These are phyloP conservation scores for Erebia epiphron DNA, from an alignment of 2,888 invertebrate genomes.

Conservation along the genomic window DNA sequence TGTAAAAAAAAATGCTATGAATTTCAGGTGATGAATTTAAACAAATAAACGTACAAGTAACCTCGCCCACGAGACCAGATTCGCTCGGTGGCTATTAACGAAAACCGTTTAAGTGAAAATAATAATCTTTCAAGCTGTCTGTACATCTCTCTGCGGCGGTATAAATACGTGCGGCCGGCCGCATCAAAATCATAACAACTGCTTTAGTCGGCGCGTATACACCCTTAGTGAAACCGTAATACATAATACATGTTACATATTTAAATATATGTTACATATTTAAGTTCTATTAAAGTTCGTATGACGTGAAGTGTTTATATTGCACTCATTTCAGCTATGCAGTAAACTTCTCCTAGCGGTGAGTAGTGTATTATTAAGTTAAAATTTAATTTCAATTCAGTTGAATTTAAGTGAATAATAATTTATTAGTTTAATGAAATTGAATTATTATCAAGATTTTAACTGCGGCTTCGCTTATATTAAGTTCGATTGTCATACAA, in stretches of 20 bases:
- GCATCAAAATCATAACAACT: slow-evolving; percentile 52
- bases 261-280: slow-evolving; percentile 11
- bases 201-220: slow-evolving; percentile 42
- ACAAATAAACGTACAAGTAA: background rate
- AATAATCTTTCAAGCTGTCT: slow-evolving; percentile 42
- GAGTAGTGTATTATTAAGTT: background rate
- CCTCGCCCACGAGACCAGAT: background rate
- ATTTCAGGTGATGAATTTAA: slow-evolving; percentile 1
- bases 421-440: too few relatives aligned
- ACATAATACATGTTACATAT: slow-evolving; percentile 3
- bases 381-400: too few relatives aligned
- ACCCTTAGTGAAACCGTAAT: slow-evolving; percentile 22
- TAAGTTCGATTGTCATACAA: too few relatives aligned
- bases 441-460: too few relatives aligned
- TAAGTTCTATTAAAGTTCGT: slow-evolving; percentile 2
- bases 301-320: slow-evolving; percentile 10
- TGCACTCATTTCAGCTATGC: slow-evolving; percentile 2
- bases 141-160: slow-evolving; percentile 46
- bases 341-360: background rate
- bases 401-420: too few relatives aligned
- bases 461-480: too few relatives aligned
- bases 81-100: background rate
- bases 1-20: background rate
- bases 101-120: slow-evolving; percentile 16
- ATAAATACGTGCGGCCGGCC: slow-evolving; percentile 52